Conservation (phyloP, 1,140 invertebrate genomes). For the Drosophila equinoxialis region DNA sequence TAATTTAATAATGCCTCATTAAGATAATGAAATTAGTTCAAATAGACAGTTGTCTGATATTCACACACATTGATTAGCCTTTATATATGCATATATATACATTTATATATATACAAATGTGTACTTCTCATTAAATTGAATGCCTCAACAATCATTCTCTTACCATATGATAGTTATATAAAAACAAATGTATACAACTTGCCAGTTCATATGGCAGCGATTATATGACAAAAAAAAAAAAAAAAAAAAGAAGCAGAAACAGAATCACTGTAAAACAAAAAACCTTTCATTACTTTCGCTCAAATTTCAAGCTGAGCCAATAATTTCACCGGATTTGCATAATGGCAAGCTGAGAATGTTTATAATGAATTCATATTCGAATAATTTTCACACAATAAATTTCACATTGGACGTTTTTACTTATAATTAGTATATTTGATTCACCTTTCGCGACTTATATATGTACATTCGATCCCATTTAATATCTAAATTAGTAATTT, state of each 20-base stretch:
- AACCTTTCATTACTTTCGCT: not conserved
- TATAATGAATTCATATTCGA: not conserved
- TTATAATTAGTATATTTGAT: not conserved
- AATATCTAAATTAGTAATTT: no score
- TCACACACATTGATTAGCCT: slow-evolving; percentile 32
- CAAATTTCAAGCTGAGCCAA: not conserved
- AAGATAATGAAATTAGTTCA: slow-evolving; percentile 77
- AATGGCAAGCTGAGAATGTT: not conserved
- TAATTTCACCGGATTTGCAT: slow-evolving; percentile 11
- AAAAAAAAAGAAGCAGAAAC: not conserved
- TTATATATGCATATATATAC: not conserved
- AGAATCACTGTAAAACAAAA: not conserved
- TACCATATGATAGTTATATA: slow-evolving; percentile 23
- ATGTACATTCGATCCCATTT: no score
- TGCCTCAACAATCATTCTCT: slow-evolving; percentile 4
- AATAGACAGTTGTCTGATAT: slow-evolving; percentile 43
- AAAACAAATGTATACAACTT: not conserved
- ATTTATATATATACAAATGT: not conserved
- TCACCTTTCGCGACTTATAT: no score
- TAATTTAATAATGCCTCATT: slow-evolving; percentile 78
- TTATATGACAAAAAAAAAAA: not conserved
- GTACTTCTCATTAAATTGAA: slow-evolving; percentile 1
- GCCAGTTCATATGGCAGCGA: slow-evolving; percentile 3
- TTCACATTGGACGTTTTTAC: not conserved
- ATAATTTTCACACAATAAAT: not conserved